These are phyloP conservation scores for Campylomormyrus numenius DNA, from an alignment of 2,113 vertebrate species.

Conservation along the genomic window DNA sequence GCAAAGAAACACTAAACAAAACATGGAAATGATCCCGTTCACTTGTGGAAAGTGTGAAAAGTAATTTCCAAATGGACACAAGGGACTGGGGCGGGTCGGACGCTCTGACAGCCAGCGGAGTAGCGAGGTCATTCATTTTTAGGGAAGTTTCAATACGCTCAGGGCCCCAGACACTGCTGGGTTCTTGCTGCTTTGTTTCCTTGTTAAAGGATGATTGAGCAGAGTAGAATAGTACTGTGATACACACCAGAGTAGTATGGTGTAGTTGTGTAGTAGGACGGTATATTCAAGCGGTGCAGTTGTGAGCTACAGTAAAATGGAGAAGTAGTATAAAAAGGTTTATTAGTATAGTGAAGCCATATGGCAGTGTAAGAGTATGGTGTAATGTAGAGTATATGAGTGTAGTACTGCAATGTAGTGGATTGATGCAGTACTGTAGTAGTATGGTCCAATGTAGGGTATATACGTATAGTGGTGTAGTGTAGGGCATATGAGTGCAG, in stretches of 20 bases:
- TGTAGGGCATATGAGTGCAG: background rate
- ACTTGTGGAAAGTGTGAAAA: slow-evolving; percentile 6
- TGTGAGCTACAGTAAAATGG: background rate
- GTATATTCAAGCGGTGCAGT: background rate
- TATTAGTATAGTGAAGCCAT: background rate
- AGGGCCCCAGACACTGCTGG: background rate
- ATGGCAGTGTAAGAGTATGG: background rate
- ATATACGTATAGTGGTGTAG: background rate
- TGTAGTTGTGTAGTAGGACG: background rate
- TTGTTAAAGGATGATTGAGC: background rate
- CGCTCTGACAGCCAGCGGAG: background rate
- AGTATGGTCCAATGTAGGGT: background rate
- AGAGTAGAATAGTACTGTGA: background rate
- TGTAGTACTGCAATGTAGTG: background rate
- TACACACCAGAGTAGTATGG: background rate
- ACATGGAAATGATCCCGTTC: background rate
- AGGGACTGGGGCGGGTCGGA: background rate
- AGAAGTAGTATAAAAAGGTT: background rate
- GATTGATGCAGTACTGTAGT: background rate
- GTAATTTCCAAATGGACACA: background rate
- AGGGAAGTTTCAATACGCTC: background rate
- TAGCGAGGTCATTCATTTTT: background rate
- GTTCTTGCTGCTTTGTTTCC: background rate
- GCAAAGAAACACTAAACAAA: background rate
- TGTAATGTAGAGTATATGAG: background rate